A percentile compares a stretch with the other conserved stretches of the same genome.
Conservation (phyloP, 2,113 vertebrate species). For the Myrmecophaga tridactyla region DNA sequence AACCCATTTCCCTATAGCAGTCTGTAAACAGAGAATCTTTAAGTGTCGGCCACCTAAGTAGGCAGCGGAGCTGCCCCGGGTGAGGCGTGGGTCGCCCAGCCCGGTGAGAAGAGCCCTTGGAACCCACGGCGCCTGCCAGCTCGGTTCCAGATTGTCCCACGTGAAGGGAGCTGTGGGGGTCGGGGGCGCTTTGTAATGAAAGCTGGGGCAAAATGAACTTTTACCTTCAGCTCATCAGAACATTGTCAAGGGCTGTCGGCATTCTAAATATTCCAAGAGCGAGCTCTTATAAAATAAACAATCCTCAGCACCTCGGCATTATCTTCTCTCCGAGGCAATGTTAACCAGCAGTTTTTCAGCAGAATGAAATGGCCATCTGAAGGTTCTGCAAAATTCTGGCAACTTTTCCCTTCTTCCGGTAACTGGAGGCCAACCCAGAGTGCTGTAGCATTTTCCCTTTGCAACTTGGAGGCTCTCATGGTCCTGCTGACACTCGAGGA, state of each 20-base stretch:
- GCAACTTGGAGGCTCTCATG: not conserved
- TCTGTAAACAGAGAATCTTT: not conserved
- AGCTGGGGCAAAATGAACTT: conserved; percentile 47
- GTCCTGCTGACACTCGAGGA: not conserved
- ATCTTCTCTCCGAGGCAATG: conserved; percentile 44
- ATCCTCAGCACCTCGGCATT: conserved; percentile 61
- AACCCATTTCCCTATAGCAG: not conserved
- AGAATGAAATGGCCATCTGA: not conserved
- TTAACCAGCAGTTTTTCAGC: conserved; percentile 36
- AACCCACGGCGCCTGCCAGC: conserved; percentile 36
- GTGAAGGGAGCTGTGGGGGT: not conserved
- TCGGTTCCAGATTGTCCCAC: conserved; percentile 41
- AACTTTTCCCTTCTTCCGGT: not conserved
- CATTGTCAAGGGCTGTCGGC: conserved; percentile 63
- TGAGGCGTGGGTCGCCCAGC: not conserved
- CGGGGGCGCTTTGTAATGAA: conserved; percentile 46
- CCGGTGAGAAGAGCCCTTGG: not conserved
- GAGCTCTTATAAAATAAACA: conserved; percentile 73
- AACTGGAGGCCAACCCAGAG: not conserved
- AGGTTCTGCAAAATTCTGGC: not conserved
- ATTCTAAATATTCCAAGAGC: conserved; percentile 17
- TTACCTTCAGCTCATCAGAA: conserved; percentile 66
- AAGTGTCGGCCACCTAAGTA: fast-evolving
- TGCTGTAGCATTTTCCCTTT: not conserved
- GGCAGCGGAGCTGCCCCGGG: fast-evolving